Base-by-base conservation (phyloP, 2,797 vertebrate species). In the Crax fasciolata region DNA sequence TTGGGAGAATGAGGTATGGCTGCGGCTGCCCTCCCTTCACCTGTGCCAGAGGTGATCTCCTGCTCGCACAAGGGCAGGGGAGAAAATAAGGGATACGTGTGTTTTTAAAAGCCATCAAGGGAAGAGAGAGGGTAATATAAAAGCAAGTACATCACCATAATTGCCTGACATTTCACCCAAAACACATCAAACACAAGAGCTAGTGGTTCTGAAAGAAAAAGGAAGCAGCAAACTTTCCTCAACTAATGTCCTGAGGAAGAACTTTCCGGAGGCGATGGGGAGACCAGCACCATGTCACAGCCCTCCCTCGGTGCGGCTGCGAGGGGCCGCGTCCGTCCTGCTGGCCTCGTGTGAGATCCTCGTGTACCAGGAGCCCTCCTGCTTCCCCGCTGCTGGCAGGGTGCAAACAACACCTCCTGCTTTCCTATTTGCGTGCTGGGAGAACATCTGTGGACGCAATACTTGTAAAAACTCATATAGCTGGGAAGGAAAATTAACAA, bases 131-230 rank as follows among this genome's bases (percentile, higher is more conserved):
- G 28, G 58, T 13, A 20, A 41, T 30, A 38, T 5, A 41, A 71
- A 84, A 58, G 76, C 51, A 32, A 61, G 65, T 38, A 15, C 46
- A 24, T 80, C 88, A 39, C 62, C 35, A 4, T 44, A 67, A 71
- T 30, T 52, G 63, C 86, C 79, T 85, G 83, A 63, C 39, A n/a
- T 82, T 55, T 72, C 83, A 51, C 89, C 72, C 79, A 20, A 39
- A 52, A 21, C 30, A 23, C 77, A 55, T 54, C 54, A 39, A 65
- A 44, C 32, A 5, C 43, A 21, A 38, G 74, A 55, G 27, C 18
- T 7, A 15, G 48, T 11, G 61, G 32, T 65, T 70, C 41, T 16
- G 54, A 58, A 57, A 41, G 13, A 30, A 62, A 62, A n/a, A 61
- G 62, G 43, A 57, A 67, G 71, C 67, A 90, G 35, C 25, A 41